These are phyloP conservation scores for Physella acuta DNA, from an alignment of 1,140 invertebrate genomes.

Conservation along the genomic window DNA sequence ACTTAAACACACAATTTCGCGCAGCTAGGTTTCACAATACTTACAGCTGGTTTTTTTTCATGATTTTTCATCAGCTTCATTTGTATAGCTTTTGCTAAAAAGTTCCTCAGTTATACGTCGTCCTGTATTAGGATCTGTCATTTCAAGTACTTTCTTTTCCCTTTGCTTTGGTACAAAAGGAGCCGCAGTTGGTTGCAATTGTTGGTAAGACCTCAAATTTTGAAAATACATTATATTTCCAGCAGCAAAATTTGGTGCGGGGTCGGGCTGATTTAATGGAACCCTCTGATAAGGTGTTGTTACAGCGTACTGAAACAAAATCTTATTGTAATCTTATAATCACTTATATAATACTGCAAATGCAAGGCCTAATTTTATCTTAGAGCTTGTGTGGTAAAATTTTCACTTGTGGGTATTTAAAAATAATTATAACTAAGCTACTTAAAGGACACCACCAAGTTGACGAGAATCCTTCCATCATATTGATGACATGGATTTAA, in stretches of 20 bases:
- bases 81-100: background rate
- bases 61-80: background rate
- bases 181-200: background rate
- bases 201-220: background rate
- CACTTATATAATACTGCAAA: too few species aligned
- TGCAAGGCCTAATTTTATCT: slow-evolving; percentile 17
- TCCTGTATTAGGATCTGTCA: slow-evolving; percentile 15
- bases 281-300: slow-evolving; percentile 3
- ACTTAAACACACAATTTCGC: too few species aligned
- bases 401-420: background rate
- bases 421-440: background rate
- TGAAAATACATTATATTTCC: background rate
- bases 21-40: background rate
- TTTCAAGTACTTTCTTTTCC: slow-evolving; percentile 9
- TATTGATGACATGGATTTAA: too few species aligned
- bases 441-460: too few species aligned
- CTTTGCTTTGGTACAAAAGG: background rate
- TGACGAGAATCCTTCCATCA: too few species aligned
- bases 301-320: too few species aligned
- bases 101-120: slow-evolving; percentile 8
- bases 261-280: background rate
- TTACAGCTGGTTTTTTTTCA: slow-evolving; percentile 8
- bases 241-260: background rate
- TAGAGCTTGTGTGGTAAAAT: background rate
- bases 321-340: too few species aligned